Evolutionary conservation across 2,888 invertebrate genomes (phyloP).

Genomic region (Sialis fuliginosa): DNA sequence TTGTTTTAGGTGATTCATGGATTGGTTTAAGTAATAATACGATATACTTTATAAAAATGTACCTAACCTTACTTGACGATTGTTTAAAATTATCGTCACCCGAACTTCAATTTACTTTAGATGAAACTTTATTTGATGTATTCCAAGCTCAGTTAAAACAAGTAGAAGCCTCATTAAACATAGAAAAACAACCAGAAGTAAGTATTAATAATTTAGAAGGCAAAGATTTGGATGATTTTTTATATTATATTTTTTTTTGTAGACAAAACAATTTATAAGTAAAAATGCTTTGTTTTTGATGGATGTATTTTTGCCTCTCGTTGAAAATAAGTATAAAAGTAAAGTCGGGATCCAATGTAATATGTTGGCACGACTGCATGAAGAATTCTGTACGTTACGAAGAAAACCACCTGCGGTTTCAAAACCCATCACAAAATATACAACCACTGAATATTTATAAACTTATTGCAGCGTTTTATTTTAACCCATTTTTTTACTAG

Average conservation of each 20-base stretch:
- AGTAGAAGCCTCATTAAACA: constrained; percentile 34
- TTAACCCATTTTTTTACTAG: too few species aligned
- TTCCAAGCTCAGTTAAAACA: constrained; percentile 57
- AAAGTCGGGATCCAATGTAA: constrained; percentile 39
- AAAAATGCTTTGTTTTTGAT: constrained; percentile 56
- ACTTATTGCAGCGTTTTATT: background rate
- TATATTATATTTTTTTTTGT: constrained; percentile 11
- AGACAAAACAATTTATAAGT: constrained; percentile 30
- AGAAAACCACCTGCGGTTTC: constrained; percentile 35
- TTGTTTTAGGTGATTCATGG: constrained; percentile 39
- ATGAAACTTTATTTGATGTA: constrained; percentile 52
- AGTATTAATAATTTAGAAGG: background rate
- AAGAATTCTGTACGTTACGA: constrained; percentile 33
- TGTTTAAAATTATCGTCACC: constrained; percentile 57
- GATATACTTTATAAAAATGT: constrained; percentile 60
- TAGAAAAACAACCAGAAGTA: constrained; percentile 33
- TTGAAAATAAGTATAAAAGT: constrained; percentile 41
- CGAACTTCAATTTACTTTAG: constrained; percentile 55
- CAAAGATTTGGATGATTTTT: background rate
- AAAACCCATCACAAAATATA: constrained; percentile 46
- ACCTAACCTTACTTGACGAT: constrained; percentile 54
- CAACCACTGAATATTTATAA: constrained; percentile 46
- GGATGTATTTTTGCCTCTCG: constrained; percentile 42
- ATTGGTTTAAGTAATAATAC: constrained; percentile 64
- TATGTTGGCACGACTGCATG: constrained; percentile 30